Base-by-base conservation (phyloP, 2,888 invertebrate genomes). In the Orthosia gracilis region DNA sequence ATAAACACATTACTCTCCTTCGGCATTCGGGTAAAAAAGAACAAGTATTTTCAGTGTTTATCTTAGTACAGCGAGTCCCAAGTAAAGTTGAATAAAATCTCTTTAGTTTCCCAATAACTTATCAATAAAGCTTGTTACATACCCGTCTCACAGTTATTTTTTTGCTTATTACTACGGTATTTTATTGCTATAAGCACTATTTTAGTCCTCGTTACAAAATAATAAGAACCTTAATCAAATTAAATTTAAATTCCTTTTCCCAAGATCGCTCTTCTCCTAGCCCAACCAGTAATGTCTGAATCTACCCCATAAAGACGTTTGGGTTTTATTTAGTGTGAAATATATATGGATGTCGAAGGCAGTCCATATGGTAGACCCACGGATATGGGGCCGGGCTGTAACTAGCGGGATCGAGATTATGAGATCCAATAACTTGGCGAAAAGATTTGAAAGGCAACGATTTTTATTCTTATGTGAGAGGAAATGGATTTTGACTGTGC, bases 321-420 rank as follows among this genome's bases (percentile, higher is more conserved):
- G 83, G 80, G 77, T 80, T 87, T 85, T 87, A 87, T 86, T 78
- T 86, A 87, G 73, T 79, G 85, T 83, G 79, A 84, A 84, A 83
- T 83, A 86, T 87, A 86, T 78, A 84, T 76, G 70, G 78, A 55
- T 65, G 68, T 81, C 75, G 76, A 74, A 45, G 54, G 55, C 71
- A 71, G 61, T 64, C 75, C 59, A 26, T 80, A 61, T 52, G 73
- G 67, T 31, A 59, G 54, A 18, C 71, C 69, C 70, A 40, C 23
- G 67, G 73, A 69, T 50, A 52, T 68, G 31, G 57, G n/a, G 50
- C 45, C 59, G 63, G 68, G 61, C 47, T 62, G 63, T 77, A 73
- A 68, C 58, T 69, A 69, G 73, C 13, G n/a, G 47, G 57, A 65
- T 49, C 49, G 59, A 76, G 62, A 69, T 83, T 70, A 75, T 63